Evolutionary conservation across 2,797 vertebrate species (phyloP).

Genomic region (Octomys mimax): DNA sequence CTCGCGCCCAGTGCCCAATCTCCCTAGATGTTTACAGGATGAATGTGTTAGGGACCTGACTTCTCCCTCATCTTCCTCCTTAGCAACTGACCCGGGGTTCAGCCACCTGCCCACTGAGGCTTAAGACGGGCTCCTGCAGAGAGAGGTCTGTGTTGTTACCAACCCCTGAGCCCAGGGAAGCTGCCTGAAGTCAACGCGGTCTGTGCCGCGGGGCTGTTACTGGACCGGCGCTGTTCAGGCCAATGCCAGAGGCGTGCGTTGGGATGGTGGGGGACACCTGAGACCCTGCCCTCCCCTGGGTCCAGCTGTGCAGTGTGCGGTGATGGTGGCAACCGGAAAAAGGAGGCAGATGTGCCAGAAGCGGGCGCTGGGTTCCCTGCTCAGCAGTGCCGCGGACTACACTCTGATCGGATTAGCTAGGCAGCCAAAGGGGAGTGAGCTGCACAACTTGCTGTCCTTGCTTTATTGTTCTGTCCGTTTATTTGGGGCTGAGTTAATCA

Average conservation of each 20-base stretch:
- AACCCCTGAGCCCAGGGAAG: neutral
- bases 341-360: neutral
- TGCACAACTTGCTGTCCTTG: neutral
- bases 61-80: constrained; percentile 39
- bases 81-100: constrained; percentile 10
- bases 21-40: constrained; percentile 30
- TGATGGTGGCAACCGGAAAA: neutral
- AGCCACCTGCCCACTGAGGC: neutral
- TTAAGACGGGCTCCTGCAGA: neutral
- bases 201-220: neutral
- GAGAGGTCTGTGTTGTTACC: neutral
- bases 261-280: neutral
- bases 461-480: neutral
- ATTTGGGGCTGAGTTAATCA: constrained; percentile 21
- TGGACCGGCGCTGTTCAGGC: neutral
- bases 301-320: neutral
- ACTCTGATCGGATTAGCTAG: neutral
- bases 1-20: neutral
- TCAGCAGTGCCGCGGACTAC: too few relatives aligned
- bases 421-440: neutral
- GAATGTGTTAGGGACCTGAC: neutral
- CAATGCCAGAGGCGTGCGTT: neutral
- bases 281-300: neutral
- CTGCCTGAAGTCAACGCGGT: neutral
- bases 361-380: neutral